phyloP scores from a whole-genome alignment of 2,797 vertebrate species.

The Molothrus ater region DNA sequence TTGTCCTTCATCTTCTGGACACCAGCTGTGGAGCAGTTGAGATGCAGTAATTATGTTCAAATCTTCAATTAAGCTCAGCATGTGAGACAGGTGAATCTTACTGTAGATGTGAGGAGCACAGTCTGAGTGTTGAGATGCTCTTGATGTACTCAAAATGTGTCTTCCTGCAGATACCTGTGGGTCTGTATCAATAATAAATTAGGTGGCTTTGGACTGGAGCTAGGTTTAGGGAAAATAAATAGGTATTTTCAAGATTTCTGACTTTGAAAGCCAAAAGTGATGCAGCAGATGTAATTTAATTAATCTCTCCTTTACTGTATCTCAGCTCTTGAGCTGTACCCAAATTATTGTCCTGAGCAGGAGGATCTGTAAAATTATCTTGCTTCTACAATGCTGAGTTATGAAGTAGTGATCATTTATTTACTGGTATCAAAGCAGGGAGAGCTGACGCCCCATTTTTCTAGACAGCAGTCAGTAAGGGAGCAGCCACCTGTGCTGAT shows the following conservation, averaged over 20 bases:
- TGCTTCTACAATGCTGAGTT: background rate
- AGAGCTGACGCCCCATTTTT: background rate
- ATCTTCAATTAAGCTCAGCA: background rate
- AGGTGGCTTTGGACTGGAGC: background rate
- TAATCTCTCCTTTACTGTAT: background rate
- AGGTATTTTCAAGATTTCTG: background rate
- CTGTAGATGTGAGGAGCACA: background rate
- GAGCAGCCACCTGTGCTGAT: background rate
- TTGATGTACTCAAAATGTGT: rapidly evolving
- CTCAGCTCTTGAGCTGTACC: background rate
- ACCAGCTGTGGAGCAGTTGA: background rate
- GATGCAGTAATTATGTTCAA: background rate
- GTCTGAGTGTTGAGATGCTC: background rate
- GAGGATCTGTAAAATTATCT: too few relatives aligned
- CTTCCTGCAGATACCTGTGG: background rate
- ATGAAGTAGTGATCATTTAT: background rate
- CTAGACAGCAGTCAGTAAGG: background rate
- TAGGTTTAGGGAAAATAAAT: background rate
- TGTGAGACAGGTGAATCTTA: background rate
- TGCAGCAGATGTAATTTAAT: background rate
- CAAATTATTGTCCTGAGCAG: background rate
- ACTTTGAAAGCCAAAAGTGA: background rate
- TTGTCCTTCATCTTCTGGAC: background rate
- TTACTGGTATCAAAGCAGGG: background rate
- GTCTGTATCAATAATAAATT: background rate